Evolutionary conservation across 2,888 invertebrate genomes (phyloP), one percentile per base, ranked within the genome.

Genomic region (Teleogryllus oceanicus): DNA sequence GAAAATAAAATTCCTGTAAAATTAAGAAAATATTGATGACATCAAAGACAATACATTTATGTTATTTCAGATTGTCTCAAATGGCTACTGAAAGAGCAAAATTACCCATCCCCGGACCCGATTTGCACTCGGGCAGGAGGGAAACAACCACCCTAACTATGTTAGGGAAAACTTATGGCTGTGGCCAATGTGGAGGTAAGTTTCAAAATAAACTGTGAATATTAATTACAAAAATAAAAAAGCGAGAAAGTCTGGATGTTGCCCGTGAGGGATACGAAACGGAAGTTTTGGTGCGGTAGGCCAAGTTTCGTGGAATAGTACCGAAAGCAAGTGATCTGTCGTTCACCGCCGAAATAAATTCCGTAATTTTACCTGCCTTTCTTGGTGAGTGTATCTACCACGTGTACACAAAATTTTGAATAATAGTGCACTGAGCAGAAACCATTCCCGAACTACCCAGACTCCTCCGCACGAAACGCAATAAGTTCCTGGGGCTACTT

Each of bases 1-100:
- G 85, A 90, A 91, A 75, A 95, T 88, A 84, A 95, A 93, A 83
- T 93, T 90, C 85, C 95, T 94, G 89, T 84, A 90, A 91, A 84
- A 21, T 83, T 80, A 83, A 82, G 81, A 21, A 37, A 37, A 37
- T 37, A 5, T 37, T 37, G 37, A 37, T 37, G 37, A 37, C 4
- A 37, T 62, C 62, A 62, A 62, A 37, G 16, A 62, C 74, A 80
- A 16, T 75, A 49, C 16, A 49, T 49, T 51, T 20, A 18, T 77
- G 11, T 78, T 2, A 75, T 81, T 79, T 10, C 79, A 81, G 81
- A 20, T 76, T 75, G 37, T 37, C 37, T 74, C 76, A 79, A 84
- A 90, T 90, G 90, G 90, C 90, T 83, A 88, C 90, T 84, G 90
- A 90, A 86, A 88, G 90, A 84, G 90, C 90, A 86, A 89, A 81